Percentiles rank a stretch among this genome's conserved stretches.
Conservation (phyloP, 1,140 invertebrate species). For the Meloidogyne hapla region DNA sequence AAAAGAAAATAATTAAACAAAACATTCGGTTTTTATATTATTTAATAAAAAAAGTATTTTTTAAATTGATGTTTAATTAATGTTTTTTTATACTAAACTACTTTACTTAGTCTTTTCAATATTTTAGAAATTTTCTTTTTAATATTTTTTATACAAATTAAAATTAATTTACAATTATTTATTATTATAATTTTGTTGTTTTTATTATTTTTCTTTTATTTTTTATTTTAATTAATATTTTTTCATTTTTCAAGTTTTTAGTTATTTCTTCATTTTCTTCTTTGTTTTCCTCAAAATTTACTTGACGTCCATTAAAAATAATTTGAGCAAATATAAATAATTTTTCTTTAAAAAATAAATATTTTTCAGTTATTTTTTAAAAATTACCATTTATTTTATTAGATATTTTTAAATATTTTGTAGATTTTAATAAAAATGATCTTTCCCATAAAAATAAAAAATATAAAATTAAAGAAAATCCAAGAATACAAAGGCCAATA, state of each 20-base stretch:
- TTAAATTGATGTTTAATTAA: too few species aligned
- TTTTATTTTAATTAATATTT: background rate
- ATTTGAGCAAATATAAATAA: slow-evolving; percentile 31
- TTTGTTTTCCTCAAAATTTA: background rate
- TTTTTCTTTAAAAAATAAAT: slow-evolving; percentile 17
- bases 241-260: background rate
- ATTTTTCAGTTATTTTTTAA: background rate
- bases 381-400: slow-evolving; percentile 25
- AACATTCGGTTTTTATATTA: background rate
- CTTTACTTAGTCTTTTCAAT: too few species aligned
- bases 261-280: background rate
- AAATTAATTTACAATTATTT: too few species aligned
- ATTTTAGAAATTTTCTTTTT: too few species aligned
- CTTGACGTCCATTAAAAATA: slow-evolving; percentile 30
- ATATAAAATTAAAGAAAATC: slow-evolving; percentile 19
- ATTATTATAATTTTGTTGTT: background rate
- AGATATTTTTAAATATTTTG: background rate
- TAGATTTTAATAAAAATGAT: background rate
- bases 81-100: too few species aligned
- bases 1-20: background rate
- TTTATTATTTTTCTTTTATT: background rate
- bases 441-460: slow-evolving; percentile 28
- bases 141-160: too few species aligned
- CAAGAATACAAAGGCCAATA: slow-evolving; percentile 32
- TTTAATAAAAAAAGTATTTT: too few species aligned